phyloP scores from a whole-genome alignment of 2,888 invertebrate genomes.

The Eupithecia pulchellata region DNA sequence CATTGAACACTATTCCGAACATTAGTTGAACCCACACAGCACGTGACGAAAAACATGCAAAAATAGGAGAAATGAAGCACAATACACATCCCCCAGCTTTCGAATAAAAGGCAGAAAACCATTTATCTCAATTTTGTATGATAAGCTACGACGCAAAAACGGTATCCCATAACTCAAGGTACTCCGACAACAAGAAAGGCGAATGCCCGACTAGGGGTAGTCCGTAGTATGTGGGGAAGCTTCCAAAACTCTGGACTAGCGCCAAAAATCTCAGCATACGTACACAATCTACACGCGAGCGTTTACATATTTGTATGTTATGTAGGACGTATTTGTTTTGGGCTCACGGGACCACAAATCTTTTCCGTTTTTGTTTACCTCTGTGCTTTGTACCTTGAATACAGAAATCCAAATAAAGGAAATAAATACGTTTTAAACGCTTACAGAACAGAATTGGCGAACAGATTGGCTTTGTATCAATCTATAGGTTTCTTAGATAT shows the following conservation, averaged over 20 bases:
- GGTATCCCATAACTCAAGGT: slow-evolving; percentile 64
- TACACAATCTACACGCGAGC: slow-evolving; percentile 43
- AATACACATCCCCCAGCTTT: slow-evolving; percentile 23
- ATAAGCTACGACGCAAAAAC: slow-evolving; percentile 52
- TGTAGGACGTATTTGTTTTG: slow-evolving; percentile 60
- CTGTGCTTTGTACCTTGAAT: slow-evolving; percentile 33
- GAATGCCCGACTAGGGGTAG: slow-evolving; percentile 59
- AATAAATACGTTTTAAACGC: not conserved
- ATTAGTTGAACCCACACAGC: not conserved
- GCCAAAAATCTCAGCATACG: slow-evolving; percentile 68
- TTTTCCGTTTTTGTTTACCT: slow-evolving; percentile 58
- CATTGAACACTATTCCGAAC: not conserved
- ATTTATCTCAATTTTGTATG: slow-evolving; percentile 49
- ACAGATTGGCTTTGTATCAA: not conserved
- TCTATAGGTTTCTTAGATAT: not conserved
- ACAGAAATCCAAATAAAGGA: slow-evolving; percentile 13
- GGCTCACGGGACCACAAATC: slow-evolving; percentile 58
- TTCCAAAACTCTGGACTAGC: slow-evolving; percentile 62
- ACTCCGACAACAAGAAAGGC: slow-evolving; percentile 66
- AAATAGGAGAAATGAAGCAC: slow-evolving; percentile 24
- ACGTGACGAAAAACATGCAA: slow-evolving; percentile 13
- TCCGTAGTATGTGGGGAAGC: slow-evolving; percentile 58
- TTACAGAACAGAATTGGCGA: not conserved
- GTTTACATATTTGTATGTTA: slow-evolving; percentile 50
- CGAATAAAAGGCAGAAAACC: slow-evolving; percentile 41